phyloP scores from a whole-genome alignment of 2,113 vertebrate genomes.

The Setophaga kirtlandii region DNA sequence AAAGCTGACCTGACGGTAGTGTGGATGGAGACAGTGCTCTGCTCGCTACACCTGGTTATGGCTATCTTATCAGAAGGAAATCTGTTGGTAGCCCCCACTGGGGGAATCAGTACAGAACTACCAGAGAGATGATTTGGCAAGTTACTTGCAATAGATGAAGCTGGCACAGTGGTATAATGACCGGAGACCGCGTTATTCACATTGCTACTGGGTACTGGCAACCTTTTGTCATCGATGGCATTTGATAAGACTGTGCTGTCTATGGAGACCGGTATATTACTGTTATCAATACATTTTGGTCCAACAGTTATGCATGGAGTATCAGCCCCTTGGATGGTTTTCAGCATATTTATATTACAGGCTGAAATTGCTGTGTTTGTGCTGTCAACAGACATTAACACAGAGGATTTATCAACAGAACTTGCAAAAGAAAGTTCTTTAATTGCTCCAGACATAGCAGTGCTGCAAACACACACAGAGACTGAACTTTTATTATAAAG shows the following conservation, averaged over 20 bases:
- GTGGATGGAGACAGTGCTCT: slow-evolving; percentile 55
- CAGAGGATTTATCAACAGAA: slow-evolving; percentile 80
- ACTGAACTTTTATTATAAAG: slow-evolving; percentile 78
- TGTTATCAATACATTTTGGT: slow-evolving; percentile 80
- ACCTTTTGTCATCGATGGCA: slow-evolving; percentile 69
- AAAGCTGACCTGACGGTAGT: slow-evolving; percentile 67
- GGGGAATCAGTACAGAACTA: slow-evolving; percentile 77
- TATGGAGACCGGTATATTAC: slow-evolving; percentile 50
- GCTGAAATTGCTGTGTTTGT: slow-evolving; percentile 73
- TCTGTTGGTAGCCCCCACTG: slow-evolving; percentile 66
- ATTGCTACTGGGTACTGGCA: slow-evolving; percentile 66
- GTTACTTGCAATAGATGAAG: slow-evolving; percentile 73
- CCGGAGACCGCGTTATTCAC: slow-evolving; percentile 49
- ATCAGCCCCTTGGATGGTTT: slow-evolving; percentile 77
- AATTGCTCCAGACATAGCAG: slow-evolving; percentile 77
- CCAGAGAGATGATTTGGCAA: slow-evolving; percentile 80
- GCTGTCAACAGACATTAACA: slow-evolving; percentile 82
- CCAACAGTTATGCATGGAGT: slow-evolving; percentile 74
- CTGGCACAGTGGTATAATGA: slow-evolving; percentile 76
- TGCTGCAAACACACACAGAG: slow-evolving; percentile 77
- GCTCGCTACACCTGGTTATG: slow-evolving; percentile 72
- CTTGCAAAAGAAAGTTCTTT: slow-evolving; percentile 79
- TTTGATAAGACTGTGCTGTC: slow-evolving; percentile 51
- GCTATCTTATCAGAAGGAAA: slow-evolving; percentile 78
- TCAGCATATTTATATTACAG: slow-evolving; percentile 78